phyloP scores from a whole-genome alignment of 1,140 invertebrate genomes.

The Eumaeus atala region DNA sequence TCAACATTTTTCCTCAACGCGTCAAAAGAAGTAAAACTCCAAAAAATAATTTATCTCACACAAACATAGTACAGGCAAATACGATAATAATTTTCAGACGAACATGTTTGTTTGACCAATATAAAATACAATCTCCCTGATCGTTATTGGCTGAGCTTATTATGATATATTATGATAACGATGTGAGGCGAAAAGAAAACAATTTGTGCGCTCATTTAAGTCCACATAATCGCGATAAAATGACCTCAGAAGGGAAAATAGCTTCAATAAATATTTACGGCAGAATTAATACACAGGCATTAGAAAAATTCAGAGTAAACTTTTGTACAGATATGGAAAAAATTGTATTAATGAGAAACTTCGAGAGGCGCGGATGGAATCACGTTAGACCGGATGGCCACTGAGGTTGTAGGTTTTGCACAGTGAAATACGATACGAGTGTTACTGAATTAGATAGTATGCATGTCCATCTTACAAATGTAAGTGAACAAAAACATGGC shows the following conservation, averaged over 20 bases:
- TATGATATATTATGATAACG: conserved; percentile 9
- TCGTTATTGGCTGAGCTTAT: background rate
- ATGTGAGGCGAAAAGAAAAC: background rate
- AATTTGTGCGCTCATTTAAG: no score
- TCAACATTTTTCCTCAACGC: no score
- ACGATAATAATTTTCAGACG: no score
- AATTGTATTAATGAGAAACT: conserved; percentile 87
- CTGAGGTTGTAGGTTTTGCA: conserved; percentile 85
- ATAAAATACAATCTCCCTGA: background rate
- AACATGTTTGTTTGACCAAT: background rate
- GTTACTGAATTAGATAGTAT: conserved; percentile 87
- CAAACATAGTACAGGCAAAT: no score
- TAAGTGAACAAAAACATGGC: conserved; percentile 87
- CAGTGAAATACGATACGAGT: conserved; percentile 87
- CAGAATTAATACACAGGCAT: conserved; percentile 19
- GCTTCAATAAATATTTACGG: no score
- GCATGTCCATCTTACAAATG: conserved; percentile 93
- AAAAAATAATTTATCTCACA: no score
- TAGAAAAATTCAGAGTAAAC: conserved; percentile 78
- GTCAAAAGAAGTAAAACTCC: no score
- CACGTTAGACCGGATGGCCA: conserved; percentile 90
- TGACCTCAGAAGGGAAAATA: conserved; percentile 12
- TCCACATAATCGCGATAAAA: background rate
- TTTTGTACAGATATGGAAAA: conserved; percentile 96
- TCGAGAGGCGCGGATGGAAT: conserved; percentile 92